phyloP scores from a whole-genome alignment of 37 sponge, comb jelly and placozoan genomes.

The Hexactinellida sp. region DNA sequence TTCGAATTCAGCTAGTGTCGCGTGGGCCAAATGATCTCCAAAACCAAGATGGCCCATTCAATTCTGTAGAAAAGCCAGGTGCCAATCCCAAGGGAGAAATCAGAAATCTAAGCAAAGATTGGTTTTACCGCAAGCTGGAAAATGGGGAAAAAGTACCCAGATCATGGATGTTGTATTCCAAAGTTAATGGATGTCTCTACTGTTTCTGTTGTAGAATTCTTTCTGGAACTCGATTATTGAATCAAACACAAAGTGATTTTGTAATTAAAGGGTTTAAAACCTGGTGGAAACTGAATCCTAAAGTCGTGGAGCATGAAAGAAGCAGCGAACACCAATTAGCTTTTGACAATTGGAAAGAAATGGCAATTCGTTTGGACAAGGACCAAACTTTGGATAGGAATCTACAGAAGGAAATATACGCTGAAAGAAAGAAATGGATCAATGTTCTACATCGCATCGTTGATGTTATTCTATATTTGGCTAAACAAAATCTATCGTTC shows the following conservation, averaged over 20 bases:
- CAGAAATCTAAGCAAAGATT: conserved; percentile 3
- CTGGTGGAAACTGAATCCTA: conserved; percentile 2
- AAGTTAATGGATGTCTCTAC: neutral
- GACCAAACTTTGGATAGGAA: conserved; percentile 4
- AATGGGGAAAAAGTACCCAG: neutral
- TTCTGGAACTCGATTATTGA: neutral
- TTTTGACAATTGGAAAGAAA: conserved; percentile 1
- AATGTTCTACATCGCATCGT: neutral
- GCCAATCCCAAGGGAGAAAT: conserved; percentile 9
- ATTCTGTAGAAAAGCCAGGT: neutral
- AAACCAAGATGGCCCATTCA: neutral
- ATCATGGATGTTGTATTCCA: conserved; percentile 15
- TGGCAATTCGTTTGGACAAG: neutral
- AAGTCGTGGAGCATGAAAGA: neutral
- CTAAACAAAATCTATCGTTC: neutral
- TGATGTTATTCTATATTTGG: neutral
- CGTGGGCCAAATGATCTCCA: neutral
- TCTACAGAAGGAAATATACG: neutral
- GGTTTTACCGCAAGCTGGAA: neutral
- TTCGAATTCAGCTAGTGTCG: neutral
- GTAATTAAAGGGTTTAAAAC: conserved; percentile 11
- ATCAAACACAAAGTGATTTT: neutral
- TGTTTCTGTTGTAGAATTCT: neutral
- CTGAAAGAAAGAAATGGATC: conserved; percentile 12
- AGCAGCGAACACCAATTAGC: neutral